These are phyloP conservation scores for Typhlomys cinereus DNA, from an alignment of 2,113 vertebrate genomes.

Conservation along the genomic window DNA sequence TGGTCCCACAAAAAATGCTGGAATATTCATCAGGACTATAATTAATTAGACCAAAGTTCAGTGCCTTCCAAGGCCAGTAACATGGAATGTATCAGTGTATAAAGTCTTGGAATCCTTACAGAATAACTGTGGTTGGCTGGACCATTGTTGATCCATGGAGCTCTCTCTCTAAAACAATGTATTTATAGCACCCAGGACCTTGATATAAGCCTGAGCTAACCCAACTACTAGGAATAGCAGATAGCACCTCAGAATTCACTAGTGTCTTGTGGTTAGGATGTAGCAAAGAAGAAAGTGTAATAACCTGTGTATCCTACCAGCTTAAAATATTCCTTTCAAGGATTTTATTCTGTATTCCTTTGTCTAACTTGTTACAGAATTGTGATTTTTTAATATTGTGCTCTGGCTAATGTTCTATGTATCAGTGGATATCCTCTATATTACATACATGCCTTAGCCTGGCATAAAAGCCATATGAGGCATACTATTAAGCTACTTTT, in stretches of 20 bases:
- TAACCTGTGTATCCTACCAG: neutral
- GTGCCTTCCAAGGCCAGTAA: neutral
- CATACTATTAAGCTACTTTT: slow-evolving; percentile 20
- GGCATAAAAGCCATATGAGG: neutral
- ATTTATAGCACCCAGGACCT: neutral
- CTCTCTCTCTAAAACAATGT: neutral
- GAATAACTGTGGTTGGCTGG: neutral
- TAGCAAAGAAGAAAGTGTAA: neutral
- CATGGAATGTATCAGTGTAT: neutral
- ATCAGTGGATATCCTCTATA: neutral
- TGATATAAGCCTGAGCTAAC: neutral
- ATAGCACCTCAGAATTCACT: neutral
- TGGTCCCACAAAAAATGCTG: neutral
- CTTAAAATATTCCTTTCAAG: neutral
- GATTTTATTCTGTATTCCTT: neutral
- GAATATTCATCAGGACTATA: neutral
- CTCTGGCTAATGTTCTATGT: slow-evolving; percentile 7
- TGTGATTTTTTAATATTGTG: slow-evolving; percentile 48
- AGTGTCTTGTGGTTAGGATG: neutral
- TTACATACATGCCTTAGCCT: neutral
- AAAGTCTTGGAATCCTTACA: slow-evolving; percentile 14
- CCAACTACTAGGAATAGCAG: neutral
- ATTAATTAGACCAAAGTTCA: neutral
- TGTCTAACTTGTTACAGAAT: slow-evolving; percentile 20
- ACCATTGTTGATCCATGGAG: neutral